These are phyloP conservation scores for Timandra comae DNA, from an alignment of 2,888 invertebrate genomes.

Conservation along the genomic window DNA sequence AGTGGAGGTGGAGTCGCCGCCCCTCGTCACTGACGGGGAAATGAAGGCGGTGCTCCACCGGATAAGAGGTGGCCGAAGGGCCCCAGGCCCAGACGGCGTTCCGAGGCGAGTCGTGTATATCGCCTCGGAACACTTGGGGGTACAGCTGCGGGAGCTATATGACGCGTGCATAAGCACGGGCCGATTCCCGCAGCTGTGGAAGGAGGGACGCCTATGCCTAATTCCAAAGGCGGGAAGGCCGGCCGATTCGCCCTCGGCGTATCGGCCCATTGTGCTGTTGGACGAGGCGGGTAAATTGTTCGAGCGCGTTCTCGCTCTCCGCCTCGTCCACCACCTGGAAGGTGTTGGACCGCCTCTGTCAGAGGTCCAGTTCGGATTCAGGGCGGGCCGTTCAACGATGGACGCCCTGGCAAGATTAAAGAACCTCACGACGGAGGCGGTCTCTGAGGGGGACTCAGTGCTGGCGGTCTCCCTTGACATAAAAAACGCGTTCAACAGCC, in stretches of 20 bases:
- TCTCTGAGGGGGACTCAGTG: too few species aligned
- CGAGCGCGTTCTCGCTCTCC: constrained; percentile 1
- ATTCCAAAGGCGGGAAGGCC: background rate
- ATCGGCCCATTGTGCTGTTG: constrained; percentile 1
- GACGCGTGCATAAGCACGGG: background rate
- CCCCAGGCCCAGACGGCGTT: background rate
- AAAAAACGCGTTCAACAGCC: too few species aligned
- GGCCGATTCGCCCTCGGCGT: background rate
- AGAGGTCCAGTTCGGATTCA: constrained; percentile 3
- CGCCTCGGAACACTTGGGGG: background rate
- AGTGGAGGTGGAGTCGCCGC: too few species aligned
- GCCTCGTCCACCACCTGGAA: constrained; percentile 7
- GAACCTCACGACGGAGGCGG: too few species aligned
- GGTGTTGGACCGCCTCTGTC: constrained; percentile 10
- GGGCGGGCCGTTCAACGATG: too few species aligned
- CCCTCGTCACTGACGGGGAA: too few species aligned
- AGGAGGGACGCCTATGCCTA: background rate
- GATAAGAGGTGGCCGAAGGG: background rate
- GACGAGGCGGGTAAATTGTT: background rate
- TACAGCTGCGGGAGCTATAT: background rate
- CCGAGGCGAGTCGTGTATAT: background rate
- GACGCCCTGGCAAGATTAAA: too few species aligned
- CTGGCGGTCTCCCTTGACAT: too few species aligned
- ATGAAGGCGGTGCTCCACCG: background rate
- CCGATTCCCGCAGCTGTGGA: background rate